Base-by-base conservation (phyloP, 2,797 vertebrate species). In the Buceros bicornis region DNA sequence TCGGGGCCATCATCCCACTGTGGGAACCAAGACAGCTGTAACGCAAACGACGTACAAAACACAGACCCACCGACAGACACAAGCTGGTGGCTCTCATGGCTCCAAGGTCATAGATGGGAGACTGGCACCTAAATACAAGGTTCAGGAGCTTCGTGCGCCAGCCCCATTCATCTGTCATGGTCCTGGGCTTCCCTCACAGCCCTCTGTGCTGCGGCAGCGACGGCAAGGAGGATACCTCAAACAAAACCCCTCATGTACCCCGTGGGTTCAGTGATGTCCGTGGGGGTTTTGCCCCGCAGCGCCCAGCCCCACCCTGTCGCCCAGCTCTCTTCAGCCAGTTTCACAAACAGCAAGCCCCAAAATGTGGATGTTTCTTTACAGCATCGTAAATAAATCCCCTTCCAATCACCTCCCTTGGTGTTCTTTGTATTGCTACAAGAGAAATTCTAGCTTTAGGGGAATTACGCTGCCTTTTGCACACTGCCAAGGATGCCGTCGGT, bases 251-350 rank as follows among this genome's bases (percentile, higher is more conserved):
- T 47, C 22, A 11, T n/a, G 64, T 37, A 47, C 6, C 21, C 11
- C 7, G 5, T 0, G 1, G 22, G 19, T 13, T 73, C 66, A 65
- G 5, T 4, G 1, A 20, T 3, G 5, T 24, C 67, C 4, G 1
- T 10, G 19, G 22, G 22, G 21, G 4, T 28, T 83, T 79, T 61
- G 18, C 31, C 33, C 2, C 3, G 19, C 12, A n/a, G 42, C 1
- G 9, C 5, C 35, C 74, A 67, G 48, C 72, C 33, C n/a, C 60
- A 35, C 21, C 22, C 53, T 4, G 7, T 4, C 9, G 64, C 48
- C 35, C 58, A 72, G 12, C 47, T 73, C n/a, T 73, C 47, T 79
- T 60, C 61, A 66, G 37, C 8, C 1, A 0, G 56, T 64, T 82
- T 73, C 79, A 83, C 11, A 6, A 87, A 51, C 11, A 10, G 77